Percentiles rank a stretch among this genome's conserved stretches.
These are phyloP conservation scores for Trichomalopsis sarcophagae DNA, from an alignment of 1,140 invertebrate genomes.

Conservation along the genomic window DNA sequence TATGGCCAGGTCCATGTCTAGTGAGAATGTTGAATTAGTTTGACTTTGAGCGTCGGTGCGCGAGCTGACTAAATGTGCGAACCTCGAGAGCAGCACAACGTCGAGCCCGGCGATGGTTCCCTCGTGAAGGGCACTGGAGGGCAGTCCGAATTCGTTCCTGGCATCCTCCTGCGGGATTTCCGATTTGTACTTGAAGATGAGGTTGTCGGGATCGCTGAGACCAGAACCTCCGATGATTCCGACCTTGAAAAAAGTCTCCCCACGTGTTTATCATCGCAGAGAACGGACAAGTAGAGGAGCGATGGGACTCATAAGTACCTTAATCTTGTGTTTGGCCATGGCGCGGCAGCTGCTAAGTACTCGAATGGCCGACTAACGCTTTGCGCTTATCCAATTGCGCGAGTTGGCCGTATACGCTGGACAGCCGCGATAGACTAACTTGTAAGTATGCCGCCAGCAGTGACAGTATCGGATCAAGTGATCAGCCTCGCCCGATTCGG, in stretches of 20 bases:
- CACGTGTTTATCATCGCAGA: too few relatives aligned
- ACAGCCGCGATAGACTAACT: too few relatives aligned
- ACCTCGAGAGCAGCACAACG: slow-evolving; percentile 88
- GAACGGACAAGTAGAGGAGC: too few relatives aligned
- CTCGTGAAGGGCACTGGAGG: slow-evolving; percentile 84
- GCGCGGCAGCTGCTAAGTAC: too few relatives aligned
- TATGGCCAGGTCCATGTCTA: slow-evolving; percentile 92
- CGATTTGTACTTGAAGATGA: slow-evolving; percentile 83
- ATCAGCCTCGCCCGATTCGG: too few relatives aligned
- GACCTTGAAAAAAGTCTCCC: slow-evolving; percentile 78
- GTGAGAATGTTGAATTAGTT: not conserved
- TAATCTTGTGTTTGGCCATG: not conserved
- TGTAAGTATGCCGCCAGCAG: too few relatives aligned
- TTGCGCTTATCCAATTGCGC: slow-evolving; percentile 9
- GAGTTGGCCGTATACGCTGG: not conserved
- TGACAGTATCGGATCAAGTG: too few relatives aligned
- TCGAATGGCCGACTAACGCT: not conserved
- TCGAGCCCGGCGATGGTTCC: slow-evolving; percentile 86
- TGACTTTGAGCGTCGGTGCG: too few relatives aligned
- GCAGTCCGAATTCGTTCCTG: slow-evolving; percentile 89
- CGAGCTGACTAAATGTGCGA: too few relatives aligned
- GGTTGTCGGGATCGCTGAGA: slow-evolving; percentile 84
- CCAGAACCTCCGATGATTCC: slow-evolving; percentile 98
- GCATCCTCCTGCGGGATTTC: slow-evolving; percentile 69
- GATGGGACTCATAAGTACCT: not conserved